Conservation (phyloP, 2,797 vertebrate species). For the Smutsia gigantea region DNA sequence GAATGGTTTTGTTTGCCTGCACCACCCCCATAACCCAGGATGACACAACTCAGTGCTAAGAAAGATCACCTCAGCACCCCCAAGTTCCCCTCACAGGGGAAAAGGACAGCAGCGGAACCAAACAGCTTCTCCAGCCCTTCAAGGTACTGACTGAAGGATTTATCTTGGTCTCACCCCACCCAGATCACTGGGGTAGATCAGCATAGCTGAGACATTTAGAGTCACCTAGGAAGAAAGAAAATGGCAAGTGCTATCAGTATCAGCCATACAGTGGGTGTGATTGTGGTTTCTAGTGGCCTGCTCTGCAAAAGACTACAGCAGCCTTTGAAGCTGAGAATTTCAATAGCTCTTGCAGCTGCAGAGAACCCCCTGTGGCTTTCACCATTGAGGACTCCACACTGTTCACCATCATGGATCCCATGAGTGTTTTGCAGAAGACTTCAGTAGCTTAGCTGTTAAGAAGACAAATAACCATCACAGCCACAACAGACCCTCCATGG, state of each 20-base stretch:
- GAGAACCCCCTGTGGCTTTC: background rate
- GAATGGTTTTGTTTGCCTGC: background rate
- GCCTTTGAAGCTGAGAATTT: background rate
- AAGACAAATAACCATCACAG: background rate
- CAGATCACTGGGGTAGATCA: background rate
- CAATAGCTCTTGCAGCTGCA: background rate
- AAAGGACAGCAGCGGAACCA: background rate
- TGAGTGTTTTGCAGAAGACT: background rate
- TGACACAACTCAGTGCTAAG: background rate
- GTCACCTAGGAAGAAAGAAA: background rate
- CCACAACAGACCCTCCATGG: background rate
- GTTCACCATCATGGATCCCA: background rate
- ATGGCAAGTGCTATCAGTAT: background rate
- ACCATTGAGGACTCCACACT: background rate
- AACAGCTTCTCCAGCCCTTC: background rate
- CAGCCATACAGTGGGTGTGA: background rate
- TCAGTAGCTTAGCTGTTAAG: background rate
- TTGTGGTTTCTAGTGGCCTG: background rate
- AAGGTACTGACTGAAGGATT: background rate
- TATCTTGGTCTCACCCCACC: background rate
- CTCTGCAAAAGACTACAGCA: background rate
- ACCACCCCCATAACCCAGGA: no score
- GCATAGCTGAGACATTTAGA: background rate
- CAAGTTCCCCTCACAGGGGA: background rate
- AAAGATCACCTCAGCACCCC: background rate